phyloP scores from a whole-genome alignment of 2,113 vertebrate species.

The Callionymus lyra region DNA sequence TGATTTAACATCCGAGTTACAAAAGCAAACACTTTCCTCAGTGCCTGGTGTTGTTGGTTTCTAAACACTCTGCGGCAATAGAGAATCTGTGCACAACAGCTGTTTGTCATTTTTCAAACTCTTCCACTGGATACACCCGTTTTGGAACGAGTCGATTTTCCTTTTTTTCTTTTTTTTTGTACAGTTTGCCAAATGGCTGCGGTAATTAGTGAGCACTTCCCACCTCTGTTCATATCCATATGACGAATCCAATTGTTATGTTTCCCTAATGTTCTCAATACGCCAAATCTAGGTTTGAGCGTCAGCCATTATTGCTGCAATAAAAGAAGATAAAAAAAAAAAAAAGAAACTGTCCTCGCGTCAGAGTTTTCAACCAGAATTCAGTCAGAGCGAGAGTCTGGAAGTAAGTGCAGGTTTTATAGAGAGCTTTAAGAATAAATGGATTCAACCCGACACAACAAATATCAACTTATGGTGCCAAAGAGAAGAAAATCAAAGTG shows the following conservation, averaged over 20 bases:
- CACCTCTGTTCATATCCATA: constrained; percentile 44
- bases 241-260: constrained; percentile 34
- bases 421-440: too few species aligned
- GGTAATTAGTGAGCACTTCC: constrained; percentile 20
- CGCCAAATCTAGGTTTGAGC: too few species aligned
- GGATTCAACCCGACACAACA: too few species aligned
- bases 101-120: constrained; percentile 33
- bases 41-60: not conserved
- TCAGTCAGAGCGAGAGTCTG: too few species aligned
- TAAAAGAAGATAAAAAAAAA: too few species aligned
- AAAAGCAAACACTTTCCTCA: not conserved
- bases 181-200: constrained; percentile 29
- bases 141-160: constrained; percentile 22
- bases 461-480: too few species aligned
- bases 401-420: too few species aligned
- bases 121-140: constrained; percentile 30
- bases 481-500: too few species aligned
- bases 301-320: too few species aligned
- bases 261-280: not conserved
- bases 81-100: constrained; percentile 12
- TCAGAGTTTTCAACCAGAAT: too few species aligned
- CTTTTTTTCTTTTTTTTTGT: constrained; percentile 34
- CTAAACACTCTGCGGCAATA: not conserved
- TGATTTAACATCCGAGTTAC: not conserved
- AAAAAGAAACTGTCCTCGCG: too few species aligned